phyloP scores from a whole-genome alignment of 2,888 invertebrate genomes.

The Mesopsocus fuscifrons region DNA sequence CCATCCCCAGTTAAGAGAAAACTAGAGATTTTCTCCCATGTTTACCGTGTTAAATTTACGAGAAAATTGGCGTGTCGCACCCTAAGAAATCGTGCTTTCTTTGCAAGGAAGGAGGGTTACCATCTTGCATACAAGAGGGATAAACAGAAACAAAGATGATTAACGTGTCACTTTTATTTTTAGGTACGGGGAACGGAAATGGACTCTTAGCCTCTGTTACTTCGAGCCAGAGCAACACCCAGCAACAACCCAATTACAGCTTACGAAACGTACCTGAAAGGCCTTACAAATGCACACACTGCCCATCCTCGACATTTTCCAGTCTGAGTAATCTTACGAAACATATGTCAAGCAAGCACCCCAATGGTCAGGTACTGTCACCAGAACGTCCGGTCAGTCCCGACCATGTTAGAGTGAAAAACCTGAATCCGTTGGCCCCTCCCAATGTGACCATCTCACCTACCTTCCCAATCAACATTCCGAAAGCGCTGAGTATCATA shows the following conservation, averaged over 20 bases:
- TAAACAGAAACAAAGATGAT: no score
- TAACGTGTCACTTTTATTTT: no score
- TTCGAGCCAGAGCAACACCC: no score
- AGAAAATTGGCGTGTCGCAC: no score
- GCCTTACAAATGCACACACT: constrained; percentile 59
- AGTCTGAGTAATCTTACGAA: constrained; percentile 60
- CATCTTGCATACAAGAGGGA: no score
- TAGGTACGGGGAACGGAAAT: no score
- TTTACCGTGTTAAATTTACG: no score
- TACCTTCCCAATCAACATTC: constrained; percentile 1
- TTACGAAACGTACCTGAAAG: constrained; percentile 53
- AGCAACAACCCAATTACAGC: constrained; percentile 25
- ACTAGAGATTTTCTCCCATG: no score
- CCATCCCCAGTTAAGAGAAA: no score
- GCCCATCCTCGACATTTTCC: constrained; percentile 67
- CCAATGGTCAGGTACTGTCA: constrained; percentile 18
- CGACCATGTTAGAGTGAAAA: constrained; percentile 9
- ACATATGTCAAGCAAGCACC: constrained; percentile 55
- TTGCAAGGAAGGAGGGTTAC: no score
- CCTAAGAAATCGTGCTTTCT: no score
- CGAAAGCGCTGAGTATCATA: background rate
- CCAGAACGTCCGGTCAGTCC: background rate
- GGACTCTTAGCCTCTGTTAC: no score
- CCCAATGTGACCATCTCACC: constrained; percentile 6
- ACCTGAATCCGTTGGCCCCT: constrained; percentile 2